Base-by-base conservation (phyloP, 2,113 vertebrate species). In the Charadrius vociferus region DNA sequence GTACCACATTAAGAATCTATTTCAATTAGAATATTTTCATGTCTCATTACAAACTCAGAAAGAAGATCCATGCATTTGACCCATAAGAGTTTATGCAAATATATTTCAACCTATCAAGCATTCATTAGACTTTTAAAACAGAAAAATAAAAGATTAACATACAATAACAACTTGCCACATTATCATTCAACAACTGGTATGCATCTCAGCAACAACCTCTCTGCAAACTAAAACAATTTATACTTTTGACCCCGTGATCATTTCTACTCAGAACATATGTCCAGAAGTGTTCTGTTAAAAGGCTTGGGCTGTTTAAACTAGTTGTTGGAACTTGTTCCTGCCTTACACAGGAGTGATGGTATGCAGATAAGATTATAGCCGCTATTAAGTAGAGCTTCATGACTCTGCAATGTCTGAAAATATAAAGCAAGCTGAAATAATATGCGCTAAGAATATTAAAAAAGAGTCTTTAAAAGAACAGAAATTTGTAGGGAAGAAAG, bases 111-210 rank as follows among this genome's bases (percentile, higher is more conserved):
- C 47, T 50, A 86, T 79, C 37, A 72, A 75, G 36, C 10, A 52
- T 39, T 83, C 75, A 90, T 94, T 86, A 95, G 73, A 90, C 39
- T 92, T 93, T 77, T 37, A 88, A 94, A 96, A 92, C 26, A 66
- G 72, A 63, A 83, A 83, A 95, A 78, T 32, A 77, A 79, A 27
- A 84, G 23, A 80, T 90, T 72, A 86, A 86, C 43, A 88, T 70
- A 73, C 59, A 92, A 61, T 70, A 90, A 82, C n/a, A 93, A 95
- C 91, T 65, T 77, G 56, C 20, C 26, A 45, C 29, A 86, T 94
- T 78, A 90, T 56, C 77, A 88, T 78, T 59, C 52, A 95, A 88
- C 92, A 85, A 66, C 21, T 58, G 53, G 19, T 59, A 75, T 43
- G 21, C 53, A 75, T 66, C 75, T 70, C 77, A 85, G 72, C 23